A percentile compares a stretch with the other conserved stretches of the same genome.
These are phyloP conservation scores for Dissostichus mawsoni DNA, from an alignment of 2,113 vertebrate genomes.

Conservation along the genomic window DNA sequence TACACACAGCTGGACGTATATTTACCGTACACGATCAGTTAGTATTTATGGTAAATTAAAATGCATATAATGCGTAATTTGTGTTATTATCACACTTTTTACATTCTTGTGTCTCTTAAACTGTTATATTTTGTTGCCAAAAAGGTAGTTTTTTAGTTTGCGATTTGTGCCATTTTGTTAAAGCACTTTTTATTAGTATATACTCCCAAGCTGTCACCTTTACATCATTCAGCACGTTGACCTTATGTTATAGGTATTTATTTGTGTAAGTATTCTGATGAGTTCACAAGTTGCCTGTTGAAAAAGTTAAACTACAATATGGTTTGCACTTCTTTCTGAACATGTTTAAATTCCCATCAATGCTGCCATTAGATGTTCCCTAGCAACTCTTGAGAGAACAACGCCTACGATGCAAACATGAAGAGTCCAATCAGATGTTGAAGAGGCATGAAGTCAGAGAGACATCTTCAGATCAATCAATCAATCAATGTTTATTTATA, in stretches of 20 bases:
- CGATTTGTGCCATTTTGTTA: no score
- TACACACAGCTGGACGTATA: neutral
- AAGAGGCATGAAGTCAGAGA: conserved; percentile 20
- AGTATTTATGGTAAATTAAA: no score
- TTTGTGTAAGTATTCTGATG: neutral
- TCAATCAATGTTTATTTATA: no score
- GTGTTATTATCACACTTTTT: no score
- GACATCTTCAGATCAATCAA: conserved; percentile 19
- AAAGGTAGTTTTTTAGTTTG: no score
- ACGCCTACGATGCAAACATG: conserved; percentile 27
- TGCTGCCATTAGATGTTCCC: conserved; percentile 38
- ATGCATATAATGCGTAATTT: no score
- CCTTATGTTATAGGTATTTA: no score
- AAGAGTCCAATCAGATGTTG: conserved; percentile 4
- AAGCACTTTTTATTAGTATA: no score
- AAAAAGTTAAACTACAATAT: neutral
- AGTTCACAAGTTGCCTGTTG: neutral
- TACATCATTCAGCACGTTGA: neutral
- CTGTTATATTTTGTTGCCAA: no score
- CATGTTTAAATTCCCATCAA: conserved; percentile 16
- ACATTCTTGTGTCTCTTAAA: no score
- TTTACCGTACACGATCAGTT: no score
- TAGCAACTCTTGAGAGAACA: conserved; percentile 32
- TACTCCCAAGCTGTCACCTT: neutral
- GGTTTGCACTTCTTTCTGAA: neutral